Evolutionary conservation across 2,888 invertebrate species (phyloP), one percentile per base, ranked within the genome.

Genomic region (Drosophila ustulata): DNA sequence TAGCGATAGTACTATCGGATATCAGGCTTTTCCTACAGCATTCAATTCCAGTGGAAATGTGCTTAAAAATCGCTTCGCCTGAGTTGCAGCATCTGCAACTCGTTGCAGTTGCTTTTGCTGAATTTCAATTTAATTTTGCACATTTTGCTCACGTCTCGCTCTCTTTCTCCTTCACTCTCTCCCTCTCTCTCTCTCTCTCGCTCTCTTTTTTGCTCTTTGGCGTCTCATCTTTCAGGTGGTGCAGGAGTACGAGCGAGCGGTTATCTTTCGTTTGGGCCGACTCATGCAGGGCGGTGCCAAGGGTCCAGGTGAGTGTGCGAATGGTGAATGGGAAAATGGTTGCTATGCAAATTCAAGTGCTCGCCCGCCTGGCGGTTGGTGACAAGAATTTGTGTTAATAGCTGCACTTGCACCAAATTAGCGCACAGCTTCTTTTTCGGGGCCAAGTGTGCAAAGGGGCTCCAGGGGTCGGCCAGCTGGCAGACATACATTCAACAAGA

Each of bases 181-280:
- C n/a, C n/a, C n/a, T n/a, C 8, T 26, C 43, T 34, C 34, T 8
- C 34, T 11, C 34, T 34, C 39, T 39, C 39, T 39, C 39, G 11
- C 34, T 53, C 25, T 52, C 30, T 23, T 32, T 43, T n/a, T 18
- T 7, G 41, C 9, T 4, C n/a, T 49, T 30, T 28, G 30, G 11
- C 25, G 28, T 52, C 18, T 49, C 62, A 59, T 53, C 51, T 78
- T 76, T 58, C 86, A 98, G 98, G 98, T 98, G 41, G 98, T 98
- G 2, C 98, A 98, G 91, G 98, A 98, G 90, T 98, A 98, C 92
- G 98, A 98, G 92, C 94, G 98, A 72, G 98, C 98, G 0, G 98
- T 98, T 37, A 98, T 98, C 91, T 98, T 98, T 92, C 95, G 98
- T 53, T 93, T 98, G 63, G 98, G 98, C 5, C 94, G 98, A 66